A percentile compares a stretch with the other conserved stretches of the same genome.
Evolutionary conservation across 2,797 vertebrate species (phyloP).

Genomic region (Clamator glandarius): DNA sequence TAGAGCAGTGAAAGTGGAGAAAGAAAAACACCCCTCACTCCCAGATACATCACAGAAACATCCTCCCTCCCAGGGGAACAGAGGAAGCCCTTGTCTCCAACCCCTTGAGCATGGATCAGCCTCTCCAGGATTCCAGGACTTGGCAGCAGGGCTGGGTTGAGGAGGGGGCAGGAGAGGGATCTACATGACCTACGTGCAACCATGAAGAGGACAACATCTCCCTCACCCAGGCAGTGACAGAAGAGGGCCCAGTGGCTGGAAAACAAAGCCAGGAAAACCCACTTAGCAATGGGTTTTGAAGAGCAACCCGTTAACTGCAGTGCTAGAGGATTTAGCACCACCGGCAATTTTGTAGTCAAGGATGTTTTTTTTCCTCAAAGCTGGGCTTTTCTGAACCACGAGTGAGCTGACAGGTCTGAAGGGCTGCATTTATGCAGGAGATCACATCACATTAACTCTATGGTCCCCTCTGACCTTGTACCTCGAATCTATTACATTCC

Average conservation of each 20-base stretch:
- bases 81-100: not conserved
- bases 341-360: not conserved
- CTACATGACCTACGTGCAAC: not conserved
- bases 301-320: not conserved
- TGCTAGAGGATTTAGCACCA: not conserved
- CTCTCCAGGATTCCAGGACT: not conserved
- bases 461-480: not conserved
- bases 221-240: not conserved
- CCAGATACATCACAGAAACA: not conserved
- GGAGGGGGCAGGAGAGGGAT: not conserved
- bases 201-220: not conserved
- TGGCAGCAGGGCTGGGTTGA: not conserved
- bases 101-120: rapidly evolving
- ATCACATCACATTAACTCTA: constrained; percentile 12
- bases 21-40: not conserved
- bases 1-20: not conserved
- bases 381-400: not conserved
- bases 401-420: not conserved
- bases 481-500: not conserved
- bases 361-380: not conserved
- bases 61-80: not conserved
- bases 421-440: not conserved
- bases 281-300: rapidly evolving
- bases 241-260: not conserved
- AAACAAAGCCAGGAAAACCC: not conserved